Conservation (phyloP, 2,888 invertebrate species). For the Magallana nippona region DNA sequence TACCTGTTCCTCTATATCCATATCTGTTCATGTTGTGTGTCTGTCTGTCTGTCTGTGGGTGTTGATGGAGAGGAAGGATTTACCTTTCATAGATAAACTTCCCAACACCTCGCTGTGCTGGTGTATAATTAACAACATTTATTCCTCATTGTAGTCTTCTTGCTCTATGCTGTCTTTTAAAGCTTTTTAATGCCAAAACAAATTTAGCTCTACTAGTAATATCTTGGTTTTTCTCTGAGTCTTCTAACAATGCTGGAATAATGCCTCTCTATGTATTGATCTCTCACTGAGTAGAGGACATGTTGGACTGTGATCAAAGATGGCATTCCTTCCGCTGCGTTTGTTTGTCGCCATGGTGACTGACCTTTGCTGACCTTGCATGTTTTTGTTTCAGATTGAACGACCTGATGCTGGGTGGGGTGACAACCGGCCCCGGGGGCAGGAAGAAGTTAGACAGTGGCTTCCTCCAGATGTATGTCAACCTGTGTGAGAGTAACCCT, state of each 20-base stretch:
- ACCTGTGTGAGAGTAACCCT: slow-evolving; percentile 39
- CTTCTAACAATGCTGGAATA: background rate
- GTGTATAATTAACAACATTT: background rate
- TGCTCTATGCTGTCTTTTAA: background rate
- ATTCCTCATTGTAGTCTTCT: background rate
- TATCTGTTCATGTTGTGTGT: background rate
- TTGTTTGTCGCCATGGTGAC: background rate
- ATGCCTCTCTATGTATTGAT: background rate
- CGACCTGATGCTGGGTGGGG: slow-evolving; percentile 6
- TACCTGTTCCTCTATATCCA: background rate
- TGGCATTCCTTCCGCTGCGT: background rate
- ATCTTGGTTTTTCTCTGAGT: background rate
- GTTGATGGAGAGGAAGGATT: background rate
- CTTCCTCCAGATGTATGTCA: slow-evolving; percentile 43
- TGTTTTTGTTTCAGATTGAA: background rate
- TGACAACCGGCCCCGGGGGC: background rate
- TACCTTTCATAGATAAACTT: background rate
- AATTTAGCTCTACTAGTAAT: no score
- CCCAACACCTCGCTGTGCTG: background rate
- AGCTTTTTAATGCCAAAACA: slow-evolving; percentile 1
- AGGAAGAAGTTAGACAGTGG: slow-evolving; percentile 36
- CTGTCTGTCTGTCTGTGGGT: background rate
- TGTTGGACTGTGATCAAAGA: slow-evolving; percentile 16
- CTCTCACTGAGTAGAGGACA: background rate
- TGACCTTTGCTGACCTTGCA: background rate